phyloP scores from a whole-genome alignment of 1,140 invertebrate species.

The Drosophila willistoni region DNA sequence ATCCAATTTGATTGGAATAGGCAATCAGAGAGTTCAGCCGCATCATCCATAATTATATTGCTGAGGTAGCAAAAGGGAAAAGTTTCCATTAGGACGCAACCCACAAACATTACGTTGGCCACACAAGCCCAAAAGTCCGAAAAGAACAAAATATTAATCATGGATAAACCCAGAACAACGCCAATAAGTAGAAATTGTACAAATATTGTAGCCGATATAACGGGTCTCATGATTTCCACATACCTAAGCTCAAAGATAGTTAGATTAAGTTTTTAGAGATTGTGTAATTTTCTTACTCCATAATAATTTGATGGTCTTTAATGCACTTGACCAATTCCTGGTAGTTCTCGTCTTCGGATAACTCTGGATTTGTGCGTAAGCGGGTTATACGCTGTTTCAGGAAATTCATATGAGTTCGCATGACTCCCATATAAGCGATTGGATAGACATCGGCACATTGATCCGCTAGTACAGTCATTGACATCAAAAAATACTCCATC shows the following conservation, averaged over 20 bases:
- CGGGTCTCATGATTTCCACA: conserved; percentile 39
- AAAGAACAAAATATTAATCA: conserved; percentile 51
- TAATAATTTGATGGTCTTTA: conserved; percentile 50
- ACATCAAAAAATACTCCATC: conserved; percentile 32
- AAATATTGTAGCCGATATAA: conserved; percentile 43
- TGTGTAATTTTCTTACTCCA: conserved; percentile 37
- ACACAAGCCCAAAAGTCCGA: conserved; percentile 32
- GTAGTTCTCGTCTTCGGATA: conserved; percentile 34
- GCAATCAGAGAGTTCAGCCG: conserved; percentile 40
- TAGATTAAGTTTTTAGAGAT: background rate
- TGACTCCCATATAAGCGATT: conserved; percentile 38
- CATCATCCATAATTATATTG: conserved; percentile 45
- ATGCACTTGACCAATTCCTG: conserved; percentile 49
- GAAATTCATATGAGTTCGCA: conserved; percentile 43
- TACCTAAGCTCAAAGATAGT: conserved; percentile 28
- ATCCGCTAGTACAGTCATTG: conserved; percentile 36
- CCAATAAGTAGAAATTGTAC: conserved; percentile 46
- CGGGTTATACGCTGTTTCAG: conserved; percentile 34
- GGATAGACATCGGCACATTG: conserved; percentile 53
- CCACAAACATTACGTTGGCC: conserved; percentile 31
- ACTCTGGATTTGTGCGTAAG: conserved; percentile 21
- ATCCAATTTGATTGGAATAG: conserved; percentile 64
- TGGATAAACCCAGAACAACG: conserved; percentile 26
- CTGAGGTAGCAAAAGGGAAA: conserved; percentile 66
- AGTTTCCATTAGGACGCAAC: conserved; percentile 38